phyloP scores from a whole-genome alignment of 2,113 vertebrate genomes.

The Origma solitaria region DNA sequence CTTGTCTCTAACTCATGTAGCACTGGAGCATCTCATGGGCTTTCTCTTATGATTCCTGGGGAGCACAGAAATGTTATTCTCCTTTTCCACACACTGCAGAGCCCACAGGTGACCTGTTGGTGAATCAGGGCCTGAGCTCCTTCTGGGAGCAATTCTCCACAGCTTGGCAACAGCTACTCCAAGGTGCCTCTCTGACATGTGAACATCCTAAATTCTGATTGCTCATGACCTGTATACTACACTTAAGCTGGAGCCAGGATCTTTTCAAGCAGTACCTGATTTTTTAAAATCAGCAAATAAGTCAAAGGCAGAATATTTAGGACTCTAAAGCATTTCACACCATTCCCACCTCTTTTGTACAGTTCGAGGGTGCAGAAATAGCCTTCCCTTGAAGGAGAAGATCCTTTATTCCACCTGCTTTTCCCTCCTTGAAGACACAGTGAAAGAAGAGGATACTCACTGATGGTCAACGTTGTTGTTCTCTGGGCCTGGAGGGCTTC shows the following conservation, averaged over 20 bases:
- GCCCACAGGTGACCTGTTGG: neutral
- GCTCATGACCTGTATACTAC: neutral
- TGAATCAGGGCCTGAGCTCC: neutral
- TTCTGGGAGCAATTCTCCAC: neutral
- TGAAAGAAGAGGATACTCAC: conserved; percentile 53
- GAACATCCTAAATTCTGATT: neutral
- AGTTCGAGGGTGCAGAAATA: neutral
- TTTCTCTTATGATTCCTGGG: neutral
- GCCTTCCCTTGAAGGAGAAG: neutral
- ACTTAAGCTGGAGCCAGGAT: neutral
- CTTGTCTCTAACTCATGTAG: neutral
- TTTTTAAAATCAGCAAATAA: neutral
- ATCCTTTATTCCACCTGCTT: neutral
- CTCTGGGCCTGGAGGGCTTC: neutral
- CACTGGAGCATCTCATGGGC: neutral
- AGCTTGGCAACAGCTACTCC: neutral
- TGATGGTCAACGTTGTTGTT: neutral
- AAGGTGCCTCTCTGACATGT: neutral
- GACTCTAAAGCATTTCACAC: neutral
- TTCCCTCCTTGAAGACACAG: neutral
- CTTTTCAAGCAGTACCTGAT: neutral
- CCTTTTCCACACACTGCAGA: neutral
- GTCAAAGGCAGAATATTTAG: neutral
- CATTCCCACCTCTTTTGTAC: neutral
- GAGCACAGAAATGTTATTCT: neutral